phyloP scores from a whole-genome alignment of 2,888 invertebrate genomes.

The Caenorhabditis sp. region DNA sequence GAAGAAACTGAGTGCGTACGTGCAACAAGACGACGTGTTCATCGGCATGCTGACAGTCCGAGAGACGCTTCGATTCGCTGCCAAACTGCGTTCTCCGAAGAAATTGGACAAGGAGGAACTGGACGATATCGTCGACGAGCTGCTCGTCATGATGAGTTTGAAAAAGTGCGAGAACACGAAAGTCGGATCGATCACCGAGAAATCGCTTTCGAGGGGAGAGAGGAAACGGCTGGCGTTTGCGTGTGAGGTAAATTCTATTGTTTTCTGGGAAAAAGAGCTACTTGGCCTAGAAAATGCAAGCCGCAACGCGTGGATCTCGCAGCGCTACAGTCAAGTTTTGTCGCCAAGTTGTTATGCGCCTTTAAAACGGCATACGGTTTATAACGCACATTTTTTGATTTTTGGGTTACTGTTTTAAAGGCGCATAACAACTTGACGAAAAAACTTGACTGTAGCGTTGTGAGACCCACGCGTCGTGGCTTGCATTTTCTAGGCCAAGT shows the following conservation, averaged over 20 bases:
- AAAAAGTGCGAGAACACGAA: constrained; percentile 60
- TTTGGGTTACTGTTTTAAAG: too few relatives aligned
- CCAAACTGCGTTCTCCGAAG: constrained; percentile 55
- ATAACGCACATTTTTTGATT: too few relatives aligned
- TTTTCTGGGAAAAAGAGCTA: too few relatives aligned
- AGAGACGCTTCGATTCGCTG: constrained; percentile 92
- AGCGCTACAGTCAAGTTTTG: too few relatives aligned
- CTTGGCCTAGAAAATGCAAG: too few relatives aligned
- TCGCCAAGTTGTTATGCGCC: too few relatives aligned
- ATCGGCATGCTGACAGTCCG: constrained; percentile 90
- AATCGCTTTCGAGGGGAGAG: constrained; percentile 97
- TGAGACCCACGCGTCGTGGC: too few relatives aligned
- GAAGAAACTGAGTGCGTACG: constrained; percentile 89
- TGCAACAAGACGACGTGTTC: constrained; percentile 93
- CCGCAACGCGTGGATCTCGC: too few relatives aligned
- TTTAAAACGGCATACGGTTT: too few relatives aligned
- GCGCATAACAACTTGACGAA: too few relatives aligned
- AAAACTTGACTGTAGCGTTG: too few relatives aligned
- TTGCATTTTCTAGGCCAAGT: too few relatives aligned
- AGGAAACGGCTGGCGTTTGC: constrained; percentile 95
- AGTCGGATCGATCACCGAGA: constrained; percentile 83
- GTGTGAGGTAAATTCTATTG: constrained; percentile 87
- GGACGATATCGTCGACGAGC: constrained; percentile 57
- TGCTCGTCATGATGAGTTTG: constrained; percentile 64
- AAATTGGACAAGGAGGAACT: constrained; percentile 71